These are phyloP conservation scores for Notocelia uddmanniana DNA, from an alignment of 2,888 invertebrate species.

Conservation along the genomic window DNA sequence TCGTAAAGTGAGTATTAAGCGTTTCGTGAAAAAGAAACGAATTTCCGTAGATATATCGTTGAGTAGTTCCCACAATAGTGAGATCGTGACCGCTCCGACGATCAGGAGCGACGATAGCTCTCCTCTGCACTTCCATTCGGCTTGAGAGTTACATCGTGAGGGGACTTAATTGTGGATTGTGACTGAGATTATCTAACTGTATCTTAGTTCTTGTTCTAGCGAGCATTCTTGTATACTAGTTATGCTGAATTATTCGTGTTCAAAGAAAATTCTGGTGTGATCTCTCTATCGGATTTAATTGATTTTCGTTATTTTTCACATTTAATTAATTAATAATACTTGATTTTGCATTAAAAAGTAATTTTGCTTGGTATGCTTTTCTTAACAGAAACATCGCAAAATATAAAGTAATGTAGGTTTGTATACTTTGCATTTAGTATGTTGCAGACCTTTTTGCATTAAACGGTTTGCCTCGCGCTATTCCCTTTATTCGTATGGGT, in stretches of 20 bases:
- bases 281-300: too few species aligned
- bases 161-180: constrained; percentile 70
- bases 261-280: too few species aligned
- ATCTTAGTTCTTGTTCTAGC: constrained; percentile 48
- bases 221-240: background rate
- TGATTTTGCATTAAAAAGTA: background rate
- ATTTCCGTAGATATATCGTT: constrained; percentile 58
- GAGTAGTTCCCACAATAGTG: constrained; percentile 74
- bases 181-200: constrained; percentile 65
- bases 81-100: constrained; percentile 75
- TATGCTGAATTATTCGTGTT: background rate
- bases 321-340: background rate
- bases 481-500: background rate
- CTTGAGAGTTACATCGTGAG: constrained; percentile 66
- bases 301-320: too few species aligned
- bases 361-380: background rate
- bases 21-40: constrained; percentile 53
- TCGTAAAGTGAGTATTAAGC: constrained; percentile 40
- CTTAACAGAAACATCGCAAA: background rate
- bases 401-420: too few species aligned
- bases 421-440: background rate
- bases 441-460: background rate
- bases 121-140: constrained; percentile 61
- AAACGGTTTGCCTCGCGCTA: background rate
- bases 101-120: constrained; percentile 73